Percentiles rank a stretch among this genome's conserved stretches.
phyloP scores from a whole-genome alignment of 2,888 invertebrate species.

The Halictus quadricinctus region DNA sequence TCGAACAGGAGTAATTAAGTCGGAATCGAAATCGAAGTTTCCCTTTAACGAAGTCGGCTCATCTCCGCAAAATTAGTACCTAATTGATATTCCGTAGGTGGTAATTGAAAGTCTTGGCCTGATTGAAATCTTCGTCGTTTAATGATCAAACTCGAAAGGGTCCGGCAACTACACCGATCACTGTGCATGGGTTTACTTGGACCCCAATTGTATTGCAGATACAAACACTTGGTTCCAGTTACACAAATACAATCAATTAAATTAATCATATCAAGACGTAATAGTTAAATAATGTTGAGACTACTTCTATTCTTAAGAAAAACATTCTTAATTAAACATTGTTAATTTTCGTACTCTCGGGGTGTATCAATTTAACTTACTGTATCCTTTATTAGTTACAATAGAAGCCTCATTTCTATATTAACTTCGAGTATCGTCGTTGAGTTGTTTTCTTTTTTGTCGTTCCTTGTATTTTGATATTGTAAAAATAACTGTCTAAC shows the following conservation, averaged over 20 bases:
- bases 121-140: conserved; percentile 41
- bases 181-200: neutral
- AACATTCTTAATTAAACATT: neutral
- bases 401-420: no score
- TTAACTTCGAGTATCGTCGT: no score
- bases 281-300: neutral
- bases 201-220: neutral
- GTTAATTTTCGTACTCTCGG: no score
- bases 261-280: neutral
- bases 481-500: no score
- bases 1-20: conserved; percentile 60
- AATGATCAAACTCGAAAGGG: no score
- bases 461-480: no score
- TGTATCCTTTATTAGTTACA: no score
- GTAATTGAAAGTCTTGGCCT: conserved; percentile 51
- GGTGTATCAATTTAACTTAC: no score
- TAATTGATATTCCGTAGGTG: conserved; percentile 58
- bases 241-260: neutral
- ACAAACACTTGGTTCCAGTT: neutral
- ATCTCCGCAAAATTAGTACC: conserved; percentile 45
- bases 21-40: conserved; percentile 49
- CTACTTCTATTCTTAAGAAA: neutral
- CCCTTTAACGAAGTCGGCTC: conserved; percentile 25
- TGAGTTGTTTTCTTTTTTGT: no score
- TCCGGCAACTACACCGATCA: neutral